These are phyloP conservation scores for Pteromalus puparum DNA, from an alignment of 1,140 invertebrate genomes.

Conservation along the genomic window DNA sequence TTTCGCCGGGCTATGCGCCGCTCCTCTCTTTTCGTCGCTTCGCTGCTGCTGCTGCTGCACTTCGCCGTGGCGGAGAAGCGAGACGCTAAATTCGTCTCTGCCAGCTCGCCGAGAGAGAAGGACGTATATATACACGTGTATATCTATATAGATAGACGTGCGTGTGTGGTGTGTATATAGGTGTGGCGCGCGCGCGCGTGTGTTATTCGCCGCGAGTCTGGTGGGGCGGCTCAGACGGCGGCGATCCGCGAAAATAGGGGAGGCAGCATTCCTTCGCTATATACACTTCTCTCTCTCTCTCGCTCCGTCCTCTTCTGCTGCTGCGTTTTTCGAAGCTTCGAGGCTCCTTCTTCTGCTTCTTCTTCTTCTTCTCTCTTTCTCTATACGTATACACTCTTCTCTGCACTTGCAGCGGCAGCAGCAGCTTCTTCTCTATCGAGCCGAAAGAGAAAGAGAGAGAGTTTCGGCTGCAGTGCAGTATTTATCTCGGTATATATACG, in stretches of 20 bases:
- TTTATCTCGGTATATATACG: not conserved
- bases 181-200: constrained; percentile 48
- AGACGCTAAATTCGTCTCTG: constrained; percentile 46
- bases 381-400: not conserved
- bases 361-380: not conserved
- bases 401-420: not conserved
- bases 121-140: constrained; percentile 30
- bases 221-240: constrained; percentile 55
- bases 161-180: constrained; percentile 40
- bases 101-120: constrained; percentile 45
- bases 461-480: constrained; percentile 5
- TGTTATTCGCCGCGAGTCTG: constrained; percentile 33
- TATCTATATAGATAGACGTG: constrained; percentile 35
- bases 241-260: constrained; percentile 64
- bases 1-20: constrained; percentile 37
- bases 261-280: constrained; percentile 60
- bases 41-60: not conserved
- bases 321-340: constrained; percentile 1
- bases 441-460: not conserved
- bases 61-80: constrained; percentile 12
- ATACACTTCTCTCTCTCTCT: constrained; percentile 51
- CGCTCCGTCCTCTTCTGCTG: not conserved
- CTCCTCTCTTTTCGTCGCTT: constrained; percentile 33
- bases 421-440: not conserved
- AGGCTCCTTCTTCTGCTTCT: not conserved